A percentile compares a stretch with the other conserved stretches of the same genome.
Conservation (phyloP, 2,888 invertebrate genomes). For the Dynastes grantii region DNA sequence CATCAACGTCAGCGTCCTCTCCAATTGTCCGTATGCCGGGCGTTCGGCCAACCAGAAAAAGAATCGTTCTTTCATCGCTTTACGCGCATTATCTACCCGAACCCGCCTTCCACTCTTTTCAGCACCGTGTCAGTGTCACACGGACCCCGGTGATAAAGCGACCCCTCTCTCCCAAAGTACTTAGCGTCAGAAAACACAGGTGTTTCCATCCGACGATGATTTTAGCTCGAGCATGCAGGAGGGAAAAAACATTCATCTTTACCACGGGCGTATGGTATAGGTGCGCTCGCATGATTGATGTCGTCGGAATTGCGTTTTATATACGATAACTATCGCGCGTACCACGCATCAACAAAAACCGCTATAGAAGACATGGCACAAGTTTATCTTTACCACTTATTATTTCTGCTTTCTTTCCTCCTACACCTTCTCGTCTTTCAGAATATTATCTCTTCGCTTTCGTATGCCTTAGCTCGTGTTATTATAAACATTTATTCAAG, state of each 20-base stretch:
- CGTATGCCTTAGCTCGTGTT: constrained; percentile 4
- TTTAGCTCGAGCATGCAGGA: constrained; percentile 41
- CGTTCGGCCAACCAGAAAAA: constrained; percentile 17
- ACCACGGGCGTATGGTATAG: constrained; percentile 32
- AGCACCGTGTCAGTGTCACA: constrained; percentile 26
- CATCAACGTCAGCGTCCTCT: constrained; percentile 19
- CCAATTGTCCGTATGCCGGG: constrained; percentile 16
- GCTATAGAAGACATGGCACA: neutral
- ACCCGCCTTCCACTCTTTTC: constrained; percentile 22
- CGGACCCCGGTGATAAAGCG: constrained; percentile 34
- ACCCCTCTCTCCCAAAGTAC: constrained; percentile 47
- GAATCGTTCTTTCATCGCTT: constrained; percentile 28
- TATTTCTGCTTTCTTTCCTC: constrained; percentile 1
- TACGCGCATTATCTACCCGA: constrained; percentile 18
- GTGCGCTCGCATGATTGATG: constrained; percentile 55
- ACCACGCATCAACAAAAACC: constrained; percentile 6
- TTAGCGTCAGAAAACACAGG: constrained; percentile 57
- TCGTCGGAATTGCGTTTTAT: constrained; percentile 55
- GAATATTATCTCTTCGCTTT: neutral
- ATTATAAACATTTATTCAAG: constrained; percentile 24
- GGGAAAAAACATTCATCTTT: constrained; percentile 54
- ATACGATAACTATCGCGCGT: constrained; percentile 25
- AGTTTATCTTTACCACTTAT: constrained; percentile 19
- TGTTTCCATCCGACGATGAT: constrained; percentile 51
- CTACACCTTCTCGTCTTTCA: too few species aligned